Evolutionary conservation across 53 echinoderm and acorn worm genomes (phyloP), one percentile per base, ranked within the genome.

Genomic region (Actinopyga echinites): DNA sequence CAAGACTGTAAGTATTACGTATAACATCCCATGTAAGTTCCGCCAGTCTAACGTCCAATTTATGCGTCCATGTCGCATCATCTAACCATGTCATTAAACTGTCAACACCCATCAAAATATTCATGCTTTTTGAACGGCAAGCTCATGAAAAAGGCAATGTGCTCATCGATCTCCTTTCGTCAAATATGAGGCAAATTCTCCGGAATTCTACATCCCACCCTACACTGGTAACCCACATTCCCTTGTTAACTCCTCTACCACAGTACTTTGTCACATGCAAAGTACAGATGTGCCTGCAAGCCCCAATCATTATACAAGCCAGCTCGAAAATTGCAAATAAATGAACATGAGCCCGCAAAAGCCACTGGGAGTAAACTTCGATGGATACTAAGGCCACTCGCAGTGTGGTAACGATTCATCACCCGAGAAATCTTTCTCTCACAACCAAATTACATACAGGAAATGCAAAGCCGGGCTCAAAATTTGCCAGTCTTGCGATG

Each of bases 301-400:
- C 71, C 42, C 29, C 71, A 40, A 71, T 42, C 44, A 40, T 42
- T 40, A 42, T 25, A 8, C 42, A 42, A 44, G 44, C 40, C 71
- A 71, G 71, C 71, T 71, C 34, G 40, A 71, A 71, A 71, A 71
- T 71, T 71, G 71, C 71, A 71, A 71, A 71, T 71, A 71, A 71
- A 71, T 71, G 71, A 71, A 71, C 71, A 42, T 71, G 71, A 71
- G 40, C 42, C 71, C 24, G 44, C 71, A 25, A 71, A 71, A 40
- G 71, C 71, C 44, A 42, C 25, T 24, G 44, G 71, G 71, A 42
- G 44, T 26, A 35, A 25, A 35, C 40, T 25, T 44, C 25, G 23
- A 65, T 32, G 45, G 71, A 42, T 1, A 49, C 49, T 49, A 49
- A 49, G 49, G 49, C 49, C 49, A 49, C 49, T 49, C 17, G 49